Base-by-base conservation (phyloP, 2,888 invertebrate species). In the Sesia apiformis region DNA sequence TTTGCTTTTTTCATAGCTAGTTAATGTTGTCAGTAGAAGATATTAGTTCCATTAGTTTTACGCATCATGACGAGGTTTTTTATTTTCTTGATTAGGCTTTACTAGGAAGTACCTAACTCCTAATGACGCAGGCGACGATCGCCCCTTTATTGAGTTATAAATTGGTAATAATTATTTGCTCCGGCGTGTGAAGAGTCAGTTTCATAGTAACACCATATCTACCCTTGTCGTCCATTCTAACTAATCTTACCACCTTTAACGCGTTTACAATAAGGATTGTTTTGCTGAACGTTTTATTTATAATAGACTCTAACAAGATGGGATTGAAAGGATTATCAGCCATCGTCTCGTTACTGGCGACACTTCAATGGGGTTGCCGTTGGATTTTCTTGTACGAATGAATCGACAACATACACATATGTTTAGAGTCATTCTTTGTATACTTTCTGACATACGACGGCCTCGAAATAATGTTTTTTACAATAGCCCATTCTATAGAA, bases 281-380 rank as follows among this genome's bases (percentile, higher is more conserved):
- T 46, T 46, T 46, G 4, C 46, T 23, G 46, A 46, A 23, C 46
- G 23, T 7, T 46, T 46, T 46, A 46, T 46, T 46, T 46, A 46
- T 46, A 46, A 46, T 54, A 52, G 39, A n/a, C 52, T 55, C 55
- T 62, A 65, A 65, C 63, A 63, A 62, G 65, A 61, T 58, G 57
- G 55, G 57, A 55, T 57, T 46, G 59, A 60, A 61, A 67, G 58
- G 62, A 63, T 59, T 81, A 82, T 82, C 82, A 68, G 38, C 54
- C 62, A 81, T 81, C 82, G 59, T 62, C 76, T 82, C 78, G 81
- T 81, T 81, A 80, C 69, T 59, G 59, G 59, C 66, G 82, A 81
- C 82, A 81, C 81, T 77, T 82, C 79, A 80, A 82, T 81, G 68
- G 72, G 55, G 60, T 52, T 56, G 49, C 46, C 46, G 23, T 46